Evolutionary conservation across 2,888 invertebrate species (phyloP).

Genomic region (Sphaerophoria taeniata): DNA sequence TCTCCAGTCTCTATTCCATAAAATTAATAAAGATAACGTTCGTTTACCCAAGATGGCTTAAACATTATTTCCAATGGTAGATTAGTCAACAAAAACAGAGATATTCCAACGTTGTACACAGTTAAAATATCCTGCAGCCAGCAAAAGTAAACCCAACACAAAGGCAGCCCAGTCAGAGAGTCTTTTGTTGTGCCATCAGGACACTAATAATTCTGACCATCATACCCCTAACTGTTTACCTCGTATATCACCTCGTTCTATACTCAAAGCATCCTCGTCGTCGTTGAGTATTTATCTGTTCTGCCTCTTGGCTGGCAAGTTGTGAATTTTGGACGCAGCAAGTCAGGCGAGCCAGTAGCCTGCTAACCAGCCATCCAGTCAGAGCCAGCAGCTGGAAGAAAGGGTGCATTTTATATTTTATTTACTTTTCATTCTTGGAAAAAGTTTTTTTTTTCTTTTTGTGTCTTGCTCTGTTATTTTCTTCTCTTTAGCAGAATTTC

Average conservation of each 20-base stretch:
- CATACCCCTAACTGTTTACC: conserved; percentile 12
- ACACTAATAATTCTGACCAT: conserved; percentile 26
- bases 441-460: conserved; percentile 17
- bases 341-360: conserved; percentile 24
- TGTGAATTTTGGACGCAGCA: conserved; percentile 10
- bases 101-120: conserved; percentile 38
- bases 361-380: background rate
- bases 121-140: conserved; percentile 19
- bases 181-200: conserved; percentile 9
- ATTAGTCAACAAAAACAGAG: conserved; percentile 10
- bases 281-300: conserved; percentile 54
- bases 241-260: conserved; percentile 40
- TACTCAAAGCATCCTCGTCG: background rate
- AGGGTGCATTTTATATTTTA: conserved; percentile 34
- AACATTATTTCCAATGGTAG: conserved; percentile 20
- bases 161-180: background rate
- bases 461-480: background rate
- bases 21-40: conserved; percentile 65
- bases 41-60: conserved; percentile 5
- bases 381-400: background rate
- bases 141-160: background rate
- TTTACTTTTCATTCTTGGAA: conserved; percentile 49
- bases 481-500: conserved; percentile 34
- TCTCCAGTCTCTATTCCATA: conserved; percentile 15
- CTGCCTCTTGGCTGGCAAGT: conserved; percentile 22